Evolutionary conservation across 2,113 vertebrate genomes (phyloP).

Genomic region (Saccopteryx leptura): DNA sequence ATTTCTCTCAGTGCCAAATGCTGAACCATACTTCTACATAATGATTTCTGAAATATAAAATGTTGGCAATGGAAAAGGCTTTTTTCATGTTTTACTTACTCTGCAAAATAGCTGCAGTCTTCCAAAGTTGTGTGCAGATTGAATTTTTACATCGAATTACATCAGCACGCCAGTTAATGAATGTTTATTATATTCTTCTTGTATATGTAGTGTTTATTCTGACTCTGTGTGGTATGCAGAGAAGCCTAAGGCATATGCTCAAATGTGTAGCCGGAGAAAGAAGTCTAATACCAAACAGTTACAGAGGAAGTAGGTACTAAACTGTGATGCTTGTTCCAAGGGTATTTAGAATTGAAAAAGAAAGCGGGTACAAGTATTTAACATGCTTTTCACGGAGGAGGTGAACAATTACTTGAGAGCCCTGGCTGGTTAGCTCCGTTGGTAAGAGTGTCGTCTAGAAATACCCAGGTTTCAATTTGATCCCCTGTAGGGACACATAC

Average conservation of each 20-base stretch:
- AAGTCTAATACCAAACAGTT: slow-evolving; percentile 43
- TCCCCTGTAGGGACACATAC: too few relatives aligned
- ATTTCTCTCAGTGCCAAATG: slow-evolving; percentile 66
- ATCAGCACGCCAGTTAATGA: not conserved
- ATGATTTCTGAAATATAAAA: slow-evolving; percentile 64
- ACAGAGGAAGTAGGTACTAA: slow-evolving; percentile 47
- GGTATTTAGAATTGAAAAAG: slow-evolving; percentile 56
- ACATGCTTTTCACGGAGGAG: slow-evolving; percentile 5
- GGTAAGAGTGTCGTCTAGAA: too few relatives aligned
- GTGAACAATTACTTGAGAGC: slow-evolving; percentile 23
- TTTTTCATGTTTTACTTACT: slow-evolving; percentile 10
- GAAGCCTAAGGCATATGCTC: slow-evolving; percentile 10
- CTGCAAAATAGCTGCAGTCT: slow-evolving; percentile 42
- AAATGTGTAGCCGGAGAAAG: slow-evolving; percentile 26
- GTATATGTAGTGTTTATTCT: not conserved
- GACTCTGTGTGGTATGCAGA: slow-evolving; percentile 24
- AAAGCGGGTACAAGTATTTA: slow-evolving; percentile 16
- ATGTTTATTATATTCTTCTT: slow-evolving; percentile 47
- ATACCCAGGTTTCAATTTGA: too few relatives aligned
- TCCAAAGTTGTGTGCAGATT: slow-evolving; percentile 33
- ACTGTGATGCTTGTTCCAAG: slow-evolving; percentile 3
- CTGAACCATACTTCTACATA: slow-evolving; percentile 32
- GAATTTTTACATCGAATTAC: slow-evolving; percentile 14
- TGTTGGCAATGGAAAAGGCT: slow-evolving; percentile 52
- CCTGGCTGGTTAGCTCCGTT: too few relatives aligned